Percentiles rank a stretch among this genome's conserved stretches.
phyloP scores from a whole-genome alignment of 2,113 vertebrate genomes.

The Phyllostomus hastatus region DNA sequence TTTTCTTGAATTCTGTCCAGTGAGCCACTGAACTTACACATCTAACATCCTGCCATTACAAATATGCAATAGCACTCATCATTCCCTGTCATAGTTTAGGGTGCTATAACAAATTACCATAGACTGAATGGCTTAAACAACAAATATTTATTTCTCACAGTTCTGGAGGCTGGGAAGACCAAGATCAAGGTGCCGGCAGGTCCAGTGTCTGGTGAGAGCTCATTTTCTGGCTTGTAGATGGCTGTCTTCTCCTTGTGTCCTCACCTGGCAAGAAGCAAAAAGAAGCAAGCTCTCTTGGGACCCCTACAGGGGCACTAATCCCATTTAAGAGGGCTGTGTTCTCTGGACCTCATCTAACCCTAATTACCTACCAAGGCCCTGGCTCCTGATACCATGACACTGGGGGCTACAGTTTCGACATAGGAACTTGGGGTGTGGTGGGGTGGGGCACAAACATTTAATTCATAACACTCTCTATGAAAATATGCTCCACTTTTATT shows the following conservation, averaged over 20 bases:
- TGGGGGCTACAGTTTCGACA: not conserved
- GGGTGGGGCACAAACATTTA: not conserved
- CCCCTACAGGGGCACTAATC: not conserved
- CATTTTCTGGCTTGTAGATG: not conserved
- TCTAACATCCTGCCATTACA: not conserved
- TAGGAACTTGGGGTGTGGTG: not conserved
- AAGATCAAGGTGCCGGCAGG: not conserved
- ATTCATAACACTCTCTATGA: not conserved
- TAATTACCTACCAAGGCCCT: not conserved
- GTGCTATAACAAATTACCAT: not conserved
- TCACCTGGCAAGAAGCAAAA: not conserved
- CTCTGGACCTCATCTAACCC: not conserved
- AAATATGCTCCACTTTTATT: not conserved
- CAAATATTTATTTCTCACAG: too few species aligned
- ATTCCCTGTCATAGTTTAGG: not conserved
- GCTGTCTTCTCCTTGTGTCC: not conserved
- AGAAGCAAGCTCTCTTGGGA: not conserved
- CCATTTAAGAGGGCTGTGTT: not conserved
- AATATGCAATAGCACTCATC: not conserved
- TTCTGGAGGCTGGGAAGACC: not conserved
- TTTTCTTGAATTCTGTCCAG: not conserved
- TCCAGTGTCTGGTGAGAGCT: not conserved
- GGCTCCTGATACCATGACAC: not conserved
- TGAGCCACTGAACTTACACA: not conserved
- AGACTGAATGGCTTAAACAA: not conserved